Base-by-base conservation (phyloP, 2,113 vertebrate genomes). In the Reinhardtius hippoglossoides region DNA sequence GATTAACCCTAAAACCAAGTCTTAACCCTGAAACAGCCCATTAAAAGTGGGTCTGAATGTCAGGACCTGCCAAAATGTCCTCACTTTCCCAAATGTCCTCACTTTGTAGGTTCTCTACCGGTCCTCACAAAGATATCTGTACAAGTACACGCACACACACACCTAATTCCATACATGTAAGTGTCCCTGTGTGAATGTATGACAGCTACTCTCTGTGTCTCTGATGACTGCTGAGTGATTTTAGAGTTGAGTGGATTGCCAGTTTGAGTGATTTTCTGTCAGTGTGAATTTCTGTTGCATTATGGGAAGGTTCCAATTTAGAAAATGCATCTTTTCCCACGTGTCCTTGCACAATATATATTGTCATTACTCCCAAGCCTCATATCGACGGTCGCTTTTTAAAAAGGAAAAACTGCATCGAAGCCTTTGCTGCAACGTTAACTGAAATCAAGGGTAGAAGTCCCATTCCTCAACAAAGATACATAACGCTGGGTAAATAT, bases 141-240 rank as follows among this genome's bases (percentile, higher is more conserved):
- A 40, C 37, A 40, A 40, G 37, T 13, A 63, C 37, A 31, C 31
- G 7, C 31, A 31, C 31, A 31, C 31, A 18, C n/a, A 56, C 23
- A 84, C 83, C 81, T 61, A 56, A 56, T 55, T 83, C 31, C 31
- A 31, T 20, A 27, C 50, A 73, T 67, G 24, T 12, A 80, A 84
- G 82, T 72, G 72, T 84, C 74, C 78, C 5, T 7, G 31, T 31
- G 31, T 31, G 31, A 31, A 31, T 31, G 70, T 50, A 74, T 89
- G 91, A 83, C 87, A 85, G 81, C 81, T 71, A 52, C 75, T 90
- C 78, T 84, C 78, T 69, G 85, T 85, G 79, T 80, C 80, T 88
- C 78, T 81, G 78, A 90, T 89, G 91, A 88, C 70, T 82, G 68
- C 76, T 63, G 83, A 88, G 81, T 87, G 91, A 89, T 88, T 91